Evolutionary conservation across 2,888 invertebrate species (phyloP), one percentile per base, ranked within the genome.

Genomic region (Latheticus oryzae): DNA sequence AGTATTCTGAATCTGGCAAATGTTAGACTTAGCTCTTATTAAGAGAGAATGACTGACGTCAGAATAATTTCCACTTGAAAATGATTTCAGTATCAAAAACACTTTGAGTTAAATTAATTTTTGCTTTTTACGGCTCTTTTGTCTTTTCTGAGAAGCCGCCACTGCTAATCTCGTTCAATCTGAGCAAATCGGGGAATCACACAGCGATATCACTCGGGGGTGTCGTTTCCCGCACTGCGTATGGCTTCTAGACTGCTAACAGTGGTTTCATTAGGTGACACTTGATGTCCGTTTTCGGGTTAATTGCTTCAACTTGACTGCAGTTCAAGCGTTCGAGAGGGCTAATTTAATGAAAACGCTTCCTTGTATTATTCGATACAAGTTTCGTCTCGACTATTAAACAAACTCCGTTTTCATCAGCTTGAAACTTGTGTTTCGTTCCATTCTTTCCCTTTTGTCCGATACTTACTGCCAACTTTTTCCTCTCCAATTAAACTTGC

Each of bases 181-280:
- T 50, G 50, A 17, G 56, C 33, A 48, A 54, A 54, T 54, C 45
- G 43, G 19, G 33, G 19, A 12, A 26, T 37, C 11, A 56, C 33
- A 35, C 33, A 37, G 35, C 28, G 42, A 56, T 30, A 17, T 17
- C 23, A 30, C 37, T 30, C 37, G 38, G 28, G 24, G 37, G 54
- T 33, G 40, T 47, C 38, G 30, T 54, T 54, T 37, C 38, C 52
- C 33, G 53, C 35, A 37, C 17, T 43, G 35, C 45, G 53, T 45
- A 37, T 32, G 24, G 30, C 38, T 21, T 42, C 16, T 21, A 35
- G 30, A 11, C 37, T 37, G 37, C 48, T 43, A 58, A 43, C 56
- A 50, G 42, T 52, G 55, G 55, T 40, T 59, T 52, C 59, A 48
- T 47, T 58, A 52, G 60, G 54, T 57, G 58, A 63, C 61, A 61